Conservation (phyloP, 1,140 invertebrate species). For the Triops cancriformis region DNA sequence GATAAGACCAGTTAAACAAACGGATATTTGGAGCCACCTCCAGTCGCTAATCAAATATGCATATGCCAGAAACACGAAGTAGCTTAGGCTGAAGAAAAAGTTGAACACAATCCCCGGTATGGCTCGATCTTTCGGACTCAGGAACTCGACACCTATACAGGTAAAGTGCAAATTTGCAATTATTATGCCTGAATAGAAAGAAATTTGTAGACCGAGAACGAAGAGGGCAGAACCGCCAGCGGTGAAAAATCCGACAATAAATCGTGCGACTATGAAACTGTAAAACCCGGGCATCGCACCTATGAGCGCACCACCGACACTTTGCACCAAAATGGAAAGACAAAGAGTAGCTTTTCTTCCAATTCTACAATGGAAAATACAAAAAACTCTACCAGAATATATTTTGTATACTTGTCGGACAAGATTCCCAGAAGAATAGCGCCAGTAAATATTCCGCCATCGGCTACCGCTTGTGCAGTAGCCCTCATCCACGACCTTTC, state of each 20-base stretch:
- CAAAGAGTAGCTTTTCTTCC: conserved; percentile 29
- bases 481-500: background rate
- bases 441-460: background rate
- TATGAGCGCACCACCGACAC: conserved; percentile 30
- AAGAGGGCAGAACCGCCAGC: conserved; percentile 34
- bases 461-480: background rate
- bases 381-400: too few relatives aligned
- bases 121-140: conserved; percentile 35
- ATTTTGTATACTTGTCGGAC: background rate
- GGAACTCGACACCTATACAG: conserved; percentile 36
- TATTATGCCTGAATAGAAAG: too few relatives aligned
- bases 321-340: conserved; percentile 23
- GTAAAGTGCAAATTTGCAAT: too few relatives aligned
- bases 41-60: conserved; percentile 38
- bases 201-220: conserved; percentile 35
- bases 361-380: too few relatives aligned
- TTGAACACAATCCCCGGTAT: conserved; percentile 36
- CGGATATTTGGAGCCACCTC: conserved; percentile 34
- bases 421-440: background rate
- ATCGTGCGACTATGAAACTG: conserved; percentile 29
- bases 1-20: conserved; percentile 27
- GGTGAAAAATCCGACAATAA: conserved; percentile 33
- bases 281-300: conserved; percentile 32
- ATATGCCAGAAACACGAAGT: conserved; percentile 34
- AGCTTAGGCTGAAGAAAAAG: conserved; percentile 38